Evolutionary conservation across 30 jellyfish, hydroid and myxozoan species (phyloP).

Genomic region (Phacellophora camtschatica): DNA sequence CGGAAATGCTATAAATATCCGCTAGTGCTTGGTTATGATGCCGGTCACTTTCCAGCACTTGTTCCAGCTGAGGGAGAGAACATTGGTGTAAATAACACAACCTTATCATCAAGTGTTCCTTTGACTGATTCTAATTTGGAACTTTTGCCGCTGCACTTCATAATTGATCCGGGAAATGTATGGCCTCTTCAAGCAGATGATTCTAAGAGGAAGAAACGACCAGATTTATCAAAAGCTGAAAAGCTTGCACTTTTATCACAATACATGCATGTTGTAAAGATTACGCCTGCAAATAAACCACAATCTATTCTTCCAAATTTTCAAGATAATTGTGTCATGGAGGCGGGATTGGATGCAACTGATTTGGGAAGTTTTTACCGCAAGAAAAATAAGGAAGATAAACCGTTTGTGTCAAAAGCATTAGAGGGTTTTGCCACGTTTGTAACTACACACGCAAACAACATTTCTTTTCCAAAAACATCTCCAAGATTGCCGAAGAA

Average conservation of each 20-base stretch:
- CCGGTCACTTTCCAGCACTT: constrained; percentile 92
- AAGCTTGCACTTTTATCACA: constrained; percentile 30
- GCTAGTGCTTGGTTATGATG: constrained; percentile 80
- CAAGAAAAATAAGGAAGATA: constrained; percentile 24
- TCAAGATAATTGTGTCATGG: neutral
- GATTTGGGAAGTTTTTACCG: constrained; percentile 31
- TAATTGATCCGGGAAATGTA: constrained; percentile 70
- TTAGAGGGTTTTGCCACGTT: constrained; percentile 36
- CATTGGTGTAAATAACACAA: neutral
- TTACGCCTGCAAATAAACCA: neutral
- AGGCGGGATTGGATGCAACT: constrained; percentile 9
- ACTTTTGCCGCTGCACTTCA: constrained; percentile 62
- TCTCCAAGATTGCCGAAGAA: constrained; percentile 9
- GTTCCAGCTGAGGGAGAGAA: constrained; percentile 96
- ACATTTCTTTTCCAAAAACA: neutral
- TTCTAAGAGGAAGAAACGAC: constrained; percentile 29
- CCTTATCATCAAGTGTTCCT: constrained; percentile 71
- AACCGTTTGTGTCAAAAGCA: constrained; percentile 49
- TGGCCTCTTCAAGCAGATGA: constrained; percentile 73
- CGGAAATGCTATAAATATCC: constrained; percentile 77
- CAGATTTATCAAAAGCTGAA: constrained; percentile 53
- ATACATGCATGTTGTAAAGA: constrained; percentile 67
- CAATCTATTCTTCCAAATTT: constrained; percentile 12
- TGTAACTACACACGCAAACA: constrained; percentile 4
- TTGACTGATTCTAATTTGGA: constrained; percentile 12